Evolutionary conservation across 2,888 invertebrate genomes (phyloP), one percentile per base, ranked within the genome.

Genomic region (Melanotus villosus): DNA sequence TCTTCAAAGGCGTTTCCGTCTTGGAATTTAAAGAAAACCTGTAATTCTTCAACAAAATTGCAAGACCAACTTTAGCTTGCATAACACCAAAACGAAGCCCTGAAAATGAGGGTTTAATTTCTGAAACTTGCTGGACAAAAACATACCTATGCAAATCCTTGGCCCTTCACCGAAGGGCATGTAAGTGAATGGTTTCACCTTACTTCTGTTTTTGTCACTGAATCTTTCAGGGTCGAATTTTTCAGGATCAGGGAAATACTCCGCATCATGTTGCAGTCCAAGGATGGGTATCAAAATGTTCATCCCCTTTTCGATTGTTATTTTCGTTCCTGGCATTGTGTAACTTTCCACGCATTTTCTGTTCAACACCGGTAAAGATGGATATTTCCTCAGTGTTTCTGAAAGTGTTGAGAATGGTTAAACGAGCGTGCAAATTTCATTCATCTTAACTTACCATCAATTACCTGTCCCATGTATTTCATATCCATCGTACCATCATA

Each of bases 401-500:
- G 30, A n/a, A 58, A 16, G 9, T 34, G 19, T 6, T 12, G 34
- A 9, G 1, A 43, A 38, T 10, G 7, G 7, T 26, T 26, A 26
- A 5, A 5, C 4, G 26, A 26, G 7, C 4, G 7, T 26, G 4
- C 7, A 26, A 26, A 4, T 5, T 7, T 7, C 26, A 26, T 26
- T 26, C 7, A 26, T 5, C 12, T 54, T 6, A 57, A 36, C 10
- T 3, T 57, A 81, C 82, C 83, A 62, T 77, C 73, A 2, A 83
- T 62, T 2, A 82, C 80, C 71, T 79, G 79, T 58, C 83, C 82
- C 62, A 85, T 70, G 67, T 84, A 85, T 2, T 77, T 75, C 82
- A 85, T 80, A 26, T 81, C 79, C 43, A 75, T 70, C 1, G 85
- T 57, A 3, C 79, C 76, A 43, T 84, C 84, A 68, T 83, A 84